A percentile compares a stretch with the other conserved stretches of the same genome.
These are phyloP conservation scores for Allacma fusca DNA, from an alignment of 2,888 invertebrate species.

Conservation along the genomic window DNA sequence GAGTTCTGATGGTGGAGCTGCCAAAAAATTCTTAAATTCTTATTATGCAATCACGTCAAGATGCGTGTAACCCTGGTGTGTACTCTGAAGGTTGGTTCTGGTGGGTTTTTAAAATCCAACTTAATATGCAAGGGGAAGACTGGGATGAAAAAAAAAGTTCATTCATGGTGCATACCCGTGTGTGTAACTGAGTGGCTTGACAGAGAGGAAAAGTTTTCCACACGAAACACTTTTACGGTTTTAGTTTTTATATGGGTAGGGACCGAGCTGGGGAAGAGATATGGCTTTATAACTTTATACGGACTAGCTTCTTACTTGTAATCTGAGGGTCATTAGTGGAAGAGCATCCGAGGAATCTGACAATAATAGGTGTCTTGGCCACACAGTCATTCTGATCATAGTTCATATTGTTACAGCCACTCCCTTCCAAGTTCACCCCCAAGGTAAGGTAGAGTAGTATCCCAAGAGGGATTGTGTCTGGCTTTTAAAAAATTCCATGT, in stretches of 20 bases:
- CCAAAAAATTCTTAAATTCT: neutral
- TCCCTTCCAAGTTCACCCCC: neutral
- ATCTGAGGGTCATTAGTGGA: conserved; percentile 5
- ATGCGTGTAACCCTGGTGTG: neutral
- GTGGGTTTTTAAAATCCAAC: neutral
- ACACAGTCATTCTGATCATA: conserved; percentile 12
- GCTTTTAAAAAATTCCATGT: no score
- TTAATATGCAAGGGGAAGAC: neutral
- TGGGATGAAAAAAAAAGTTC: neutral
- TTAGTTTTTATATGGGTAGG: neutral
- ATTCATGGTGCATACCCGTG: neutral
- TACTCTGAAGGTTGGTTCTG: neutral
- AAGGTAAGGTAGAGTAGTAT: neutral
- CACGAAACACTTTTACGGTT: conserved; percentile 4
- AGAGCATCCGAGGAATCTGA: neutral
- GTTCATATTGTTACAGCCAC: conserved; percentile 9
- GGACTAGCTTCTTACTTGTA: neutral
- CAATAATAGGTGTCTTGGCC: conserved; percentile 16
- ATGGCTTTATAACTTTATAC: no score
- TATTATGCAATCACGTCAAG: conserved; percentile 7
- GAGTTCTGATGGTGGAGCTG: neutral
- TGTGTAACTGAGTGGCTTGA: neutral
- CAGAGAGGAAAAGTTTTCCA: conserved; percentile 16
- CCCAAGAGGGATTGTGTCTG: no score
- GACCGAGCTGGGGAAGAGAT: no score